Evolutionary conservation across 2,113 vertebrate genomes (phyloP), one percentile per base, ranked within the genome.

Genomic region (Pterophyllum scalare): DNA sequence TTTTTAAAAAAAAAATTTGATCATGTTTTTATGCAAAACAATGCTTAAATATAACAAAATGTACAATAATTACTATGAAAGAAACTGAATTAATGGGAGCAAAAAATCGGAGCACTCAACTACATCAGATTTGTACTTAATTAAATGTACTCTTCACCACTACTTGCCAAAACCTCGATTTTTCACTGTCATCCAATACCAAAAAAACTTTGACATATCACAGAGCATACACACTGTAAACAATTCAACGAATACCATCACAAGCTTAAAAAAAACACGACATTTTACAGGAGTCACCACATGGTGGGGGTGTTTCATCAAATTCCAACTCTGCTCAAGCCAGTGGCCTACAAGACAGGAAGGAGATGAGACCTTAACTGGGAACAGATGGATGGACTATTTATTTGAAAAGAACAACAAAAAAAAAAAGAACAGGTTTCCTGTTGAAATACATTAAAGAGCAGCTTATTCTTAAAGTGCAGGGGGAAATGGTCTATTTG

Each of bases 231-330:
- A 2, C 9, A 15, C 14, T 80, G 52, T 35, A 19, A 70, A 49
- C 22, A 33, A 7, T 7, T 33, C 6, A 58, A 52, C 7, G n/a
- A 82, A 43, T 11, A 28, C 43, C 28, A 26, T 52, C 26, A 7
- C 2, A n/a, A 22, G 15, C 26, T 19, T 70, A 28, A 33, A 70
- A 70, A 13, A 28, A 35, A 24, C 13, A 57, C 46, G 3, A 43
- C 10, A 35, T 59, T 14, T 67, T 8, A 62, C 7, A 3, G 1
- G 1, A 3, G 17, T 59, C 2, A 78, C 67, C 91, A 86, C 85
- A 46, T 77, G 90, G 77, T 87, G 93, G 90, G 2, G 64, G 1
- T 76, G 56, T 86, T 88, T 76, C 12, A 72, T 40, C 40, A 70
- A 3, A 17, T 19, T 78, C 13, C 5, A 70, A 19, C 64, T 70